phyloP scores from a whole-genome alignment of 2,888 invertebrate genomes.

The Dichetophora obliterata region DNA sequence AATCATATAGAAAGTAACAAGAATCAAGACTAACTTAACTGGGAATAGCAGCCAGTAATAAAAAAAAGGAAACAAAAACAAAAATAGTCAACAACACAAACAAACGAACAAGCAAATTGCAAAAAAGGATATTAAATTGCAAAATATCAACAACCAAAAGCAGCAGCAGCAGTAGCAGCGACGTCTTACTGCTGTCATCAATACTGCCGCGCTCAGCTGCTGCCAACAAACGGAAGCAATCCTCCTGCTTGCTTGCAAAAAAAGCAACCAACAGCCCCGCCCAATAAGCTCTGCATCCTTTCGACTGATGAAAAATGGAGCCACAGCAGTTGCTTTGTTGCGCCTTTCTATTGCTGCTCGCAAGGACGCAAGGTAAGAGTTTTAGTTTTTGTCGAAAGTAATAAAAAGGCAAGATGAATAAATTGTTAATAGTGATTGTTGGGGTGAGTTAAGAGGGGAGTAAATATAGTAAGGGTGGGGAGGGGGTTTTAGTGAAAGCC shows the following conservation, averaged over 20 bases:
- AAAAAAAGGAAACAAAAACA: background rate
- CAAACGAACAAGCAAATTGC: background rate
- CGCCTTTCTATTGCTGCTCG: conserved; percentile 62
- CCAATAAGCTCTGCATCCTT: background rate
- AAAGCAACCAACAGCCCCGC: conserved; percentile 11
- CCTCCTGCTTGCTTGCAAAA: conserved; percentile 24
- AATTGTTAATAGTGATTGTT: background rate
- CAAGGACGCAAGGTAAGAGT: conserved; percentile 67
- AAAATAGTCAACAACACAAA: background rate
- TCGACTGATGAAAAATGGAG: conserved; percentile 64
- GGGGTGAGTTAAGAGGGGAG: background rate
- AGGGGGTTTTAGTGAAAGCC: background rate
- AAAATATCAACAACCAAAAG: conserved; percentile 25
- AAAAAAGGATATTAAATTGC: conserved; percentile 40
- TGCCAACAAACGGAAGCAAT: conserved; percentile 21
- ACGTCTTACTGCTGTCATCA: conserved; percentile 22
- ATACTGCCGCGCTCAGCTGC: conserved; percentile 21
- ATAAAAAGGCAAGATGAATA: background rate
- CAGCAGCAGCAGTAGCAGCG: background rate
- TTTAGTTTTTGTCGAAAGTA: background rate
- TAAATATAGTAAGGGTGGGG: background rate
- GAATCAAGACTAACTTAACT: background rate
- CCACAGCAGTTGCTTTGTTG: conserved; percentile 64
- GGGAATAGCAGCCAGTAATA: background rate
- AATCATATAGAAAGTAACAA: background rate